Evolutionary conservation across 2,888 invertebrate species (phyloP), one percentile per base, ranked within the genome.

Genomic region (Mystacides longicornis): DNA sequence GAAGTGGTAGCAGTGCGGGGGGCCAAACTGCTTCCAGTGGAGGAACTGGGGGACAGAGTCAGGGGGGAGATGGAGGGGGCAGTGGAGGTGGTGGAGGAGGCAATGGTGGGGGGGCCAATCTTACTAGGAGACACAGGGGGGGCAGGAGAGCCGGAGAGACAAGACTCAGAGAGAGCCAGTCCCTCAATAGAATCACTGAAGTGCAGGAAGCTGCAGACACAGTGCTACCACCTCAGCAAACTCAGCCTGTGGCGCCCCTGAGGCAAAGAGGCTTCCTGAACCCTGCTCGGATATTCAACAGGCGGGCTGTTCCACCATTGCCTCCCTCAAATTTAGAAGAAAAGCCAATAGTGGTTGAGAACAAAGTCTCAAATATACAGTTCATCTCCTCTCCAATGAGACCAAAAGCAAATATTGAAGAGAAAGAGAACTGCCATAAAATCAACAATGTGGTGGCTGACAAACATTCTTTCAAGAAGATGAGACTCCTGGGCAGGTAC

Each of bases 111-210:
- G 64, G 67, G 1, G 64, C 66, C 0, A 63, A 66, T 1, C 65
- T 66, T 0, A 67, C 66, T 63, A 70, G 79, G 27, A 69, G 79
- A 43, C 81, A 80, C 64, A 74, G 80, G 61, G 69, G 78, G 1
- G 78, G 80, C 18, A 68, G 81, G 62, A 69, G 81, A 63, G 75
- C 77, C n/a, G 79, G 82, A 1, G 83, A 85, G 64, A 82, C 85
- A 2, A 69, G 80, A 18, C 71, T 91, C 54, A 79, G 90, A 9
- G 90, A 91, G 73, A 89, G 89, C 63, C 89, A 91, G 67, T 90
- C 90, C 22, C 73, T 91, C 58, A 91, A 90, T 70, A 81, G 90
- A 61, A 90, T 91, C 62, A 89, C 89, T 16, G 91, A 91, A 73
- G 89, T 89, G 62, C 89, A 89, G 70, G 89, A 89, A 69, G 86